Base-by-base conservation (phyloP, 2,888 invertebrate species). In the Tetranychus piercei region DNA sequence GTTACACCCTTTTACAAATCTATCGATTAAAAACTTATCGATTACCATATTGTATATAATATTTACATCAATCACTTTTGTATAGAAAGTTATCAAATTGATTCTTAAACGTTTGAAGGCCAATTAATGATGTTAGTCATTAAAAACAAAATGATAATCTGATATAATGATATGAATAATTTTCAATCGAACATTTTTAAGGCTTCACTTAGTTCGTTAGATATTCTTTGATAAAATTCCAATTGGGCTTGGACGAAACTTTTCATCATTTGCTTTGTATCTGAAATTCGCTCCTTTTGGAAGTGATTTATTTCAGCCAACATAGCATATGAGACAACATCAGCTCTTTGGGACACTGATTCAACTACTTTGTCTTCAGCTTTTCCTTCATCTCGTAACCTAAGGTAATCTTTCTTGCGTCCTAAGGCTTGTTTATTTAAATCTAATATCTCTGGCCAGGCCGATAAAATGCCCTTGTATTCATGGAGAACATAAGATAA, bases 291-390 rank as follows among this genome's bases (percentile, higher is more conserved):
- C 81, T 94, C 93, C 44, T 86, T 83, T 81, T 94, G 92, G 82
- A 97, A 95, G 82, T 96, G 93, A 79, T 90, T 89, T 79, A 96
- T 88, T 86, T 99, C 97, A 74, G 96, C 94, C 82, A 96, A 87
- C 77, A 94, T 87, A 1, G 93, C 89, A 82, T 94, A 95, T 0
- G 94, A 92, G 80, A 96, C 89, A 20, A 92, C 88, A 82, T 97
- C 95, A 1, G 92, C 91, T 80, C 94, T 87, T 81, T 90, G 90
- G 78, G 88, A 88, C 77, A 92, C 84, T 15, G 76, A 75, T 43
- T 72, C 75, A 43, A 18, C 43, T 18, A 34, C 44, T 11, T 23
- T 81, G 81, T 92, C 91, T 22, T 87, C 87, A 87, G 93, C 89
- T 84, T 91, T 92, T 79, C 90, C 88, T 81, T 93, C 93, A 64